Percentiles rank a stretch among this genome's conserved stretches.
Conservation (phyloP, 2,113 vertebrate species). For the Cnemophilus loriae region DNA sequence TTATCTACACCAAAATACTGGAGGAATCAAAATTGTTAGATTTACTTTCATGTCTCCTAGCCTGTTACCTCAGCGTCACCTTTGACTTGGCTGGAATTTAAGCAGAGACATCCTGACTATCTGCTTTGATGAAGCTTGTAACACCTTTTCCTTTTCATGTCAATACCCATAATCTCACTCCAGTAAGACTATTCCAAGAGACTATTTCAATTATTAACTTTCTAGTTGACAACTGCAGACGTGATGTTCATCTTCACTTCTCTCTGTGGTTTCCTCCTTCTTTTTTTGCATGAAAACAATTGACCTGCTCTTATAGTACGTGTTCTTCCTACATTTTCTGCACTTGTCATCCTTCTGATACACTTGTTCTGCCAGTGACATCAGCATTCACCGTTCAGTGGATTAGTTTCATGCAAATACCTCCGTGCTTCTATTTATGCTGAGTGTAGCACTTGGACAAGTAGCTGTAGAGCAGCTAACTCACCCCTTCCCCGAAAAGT, state of each 20-base stretch:
- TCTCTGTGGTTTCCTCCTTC: not conserved
- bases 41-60: not conserved
- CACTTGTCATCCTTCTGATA: not conserved
- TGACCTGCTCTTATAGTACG: not conserved
- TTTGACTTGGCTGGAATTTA: not conserved
- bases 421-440: not conserved
- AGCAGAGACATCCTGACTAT: not conserved
- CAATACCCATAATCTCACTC: not conserved
- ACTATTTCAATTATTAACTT: not conserved
- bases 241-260: not conserved
- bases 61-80: not conserved
- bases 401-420: not conserved
- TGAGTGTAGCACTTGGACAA: not conserved
- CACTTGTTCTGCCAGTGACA: not conserved
- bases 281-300: not conserved
- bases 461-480: not conserved
- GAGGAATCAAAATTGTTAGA: not conserved
- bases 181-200: not conserved
- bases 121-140: not conserved
- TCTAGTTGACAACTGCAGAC: not conserved
- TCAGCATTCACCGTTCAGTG: not conserved
- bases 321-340: not conserved
- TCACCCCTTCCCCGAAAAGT: not conserved
- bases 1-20: not conserved
- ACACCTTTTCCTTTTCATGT: not conserved